Evolutionary conservation across 2,113 vertebrate genomes (phyloP), one percentile per base, ranked within the genome.

Genomic region (Saguinus imperator): DNA sequence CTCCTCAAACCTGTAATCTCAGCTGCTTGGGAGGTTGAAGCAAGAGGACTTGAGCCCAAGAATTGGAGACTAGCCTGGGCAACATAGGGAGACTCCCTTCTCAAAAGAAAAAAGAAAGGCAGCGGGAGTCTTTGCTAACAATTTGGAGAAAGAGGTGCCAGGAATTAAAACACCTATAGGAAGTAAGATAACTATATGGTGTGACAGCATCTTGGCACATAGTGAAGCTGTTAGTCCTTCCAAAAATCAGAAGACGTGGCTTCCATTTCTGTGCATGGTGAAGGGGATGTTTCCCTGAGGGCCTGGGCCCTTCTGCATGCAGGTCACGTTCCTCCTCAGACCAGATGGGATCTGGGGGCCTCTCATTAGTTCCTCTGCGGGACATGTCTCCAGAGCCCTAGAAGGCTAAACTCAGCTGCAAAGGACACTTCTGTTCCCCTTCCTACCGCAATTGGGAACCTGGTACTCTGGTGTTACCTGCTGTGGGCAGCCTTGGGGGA

Each of bases 131-230:
- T 89, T 16, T 82, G 90, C 40, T 89, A 27, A 94, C 3, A 68
- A 43, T 58, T 77, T 87, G 92, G 91, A 43, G 21, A 55, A 73
- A 61, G 27, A 52, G 35, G 23, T 92, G 13, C 29, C 18, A 18
- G n/a, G 64, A 57, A 58, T 73, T 37, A 91, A 29, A 29, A 18
- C n/a, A 45, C 61, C 35, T 9, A 5, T 5, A 27, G 79, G 52
- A 32, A 35, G 68, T 43, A 57, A n/a, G 66, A 3, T 37, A 14
- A 35, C 25, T 58, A 5, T 8, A 25, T 43, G 64, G 1, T 55
- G 5, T 72, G 50, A 32, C 37, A 12, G 40, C n/a, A 7, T 9
- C n/a, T 21, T 3, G 66, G 79, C 3, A 2, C 0, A 1, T 3
- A 13, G 32, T 4, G 35, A 88, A 70, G 82, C 37, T 16, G 0